phyloP scores from a whole-genome alignment of 2,888 invertebrate genomes.

The Leptopilina syphax region DNA sequence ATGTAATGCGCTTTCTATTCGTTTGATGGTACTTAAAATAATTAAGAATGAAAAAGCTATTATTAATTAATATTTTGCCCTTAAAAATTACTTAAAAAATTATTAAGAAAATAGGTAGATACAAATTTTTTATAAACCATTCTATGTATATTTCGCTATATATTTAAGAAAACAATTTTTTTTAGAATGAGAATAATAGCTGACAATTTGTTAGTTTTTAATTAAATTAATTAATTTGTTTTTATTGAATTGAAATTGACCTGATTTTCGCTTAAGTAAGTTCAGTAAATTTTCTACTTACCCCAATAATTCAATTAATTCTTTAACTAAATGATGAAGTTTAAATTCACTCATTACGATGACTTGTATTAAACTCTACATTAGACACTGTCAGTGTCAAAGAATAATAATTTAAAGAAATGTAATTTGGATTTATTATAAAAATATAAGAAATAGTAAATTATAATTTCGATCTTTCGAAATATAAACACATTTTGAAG shows the following conservation, averaged over 20 bases:
- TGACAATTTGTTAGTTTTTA: not conserved
- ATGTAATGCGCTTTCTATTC: no score
- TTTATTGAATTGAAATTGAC: no score
- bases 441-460: no score
- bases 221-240: not conserved
- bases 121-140: no score
- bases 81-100: not conserved
- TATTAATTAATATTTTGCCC: no score
- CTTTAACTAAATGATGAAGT: slow-evolving; percentile 69
- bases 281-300: slow-evolving; percentile 52
- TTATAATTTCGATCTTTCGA: no score
- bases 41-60: not conserved
- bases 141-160: no score
- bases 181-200: not conserved
- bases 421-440: no score
- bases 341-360: slow-evolving; percentile 73
- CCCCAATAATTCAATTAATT: slow-evolving; percentile 70
- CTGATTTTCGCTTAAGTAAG: not conserved
- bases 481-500: no score
- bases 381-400: no score
- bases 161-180: no score
- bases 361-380: not conserved
- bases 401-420: no score
- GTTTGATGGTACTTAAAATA: not conserved
- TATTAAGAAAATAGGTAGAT: not conserved